Conservation (phyloP, 2,797 vertebrate species). For the Synaphobranchus kaupii region DNA sequence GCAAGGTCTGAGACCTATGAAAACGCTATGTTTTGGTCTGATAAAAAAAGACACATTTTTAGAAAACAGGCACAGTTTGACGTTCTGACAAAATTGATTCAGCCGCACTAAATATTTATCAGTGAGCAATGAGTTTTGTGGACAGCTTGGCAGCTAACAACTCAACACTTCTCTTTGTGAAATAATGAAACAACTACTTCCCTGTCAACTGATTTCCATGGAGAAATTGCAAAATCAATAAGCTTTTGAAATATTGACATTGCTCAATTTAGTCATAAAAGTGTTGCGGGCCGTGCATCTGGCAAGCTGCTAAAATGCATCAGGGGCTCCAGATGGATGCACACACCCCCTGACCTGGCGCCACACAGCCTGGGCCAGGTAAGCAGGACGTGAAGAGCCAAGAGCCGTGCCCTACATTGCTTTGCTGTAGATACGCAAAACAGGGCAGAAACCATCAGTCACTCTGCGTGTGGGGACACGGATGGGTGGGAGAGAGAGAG, state of each 20-base stretch:
- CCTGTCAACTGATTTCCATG: constrained; percentile 56
- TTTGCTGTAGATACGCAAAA: background rate
- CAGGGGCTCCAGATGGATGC: background rate
- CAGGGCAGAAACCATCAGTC: background rate
- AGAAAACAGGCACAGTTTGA: background rate
- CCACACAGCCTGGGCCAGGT: background rate
- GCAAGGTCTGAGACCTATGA: background rate
- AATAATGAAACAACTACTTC: background rate
- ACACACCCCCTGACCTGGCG: background rate
- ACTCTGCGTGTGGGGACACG: background rate
- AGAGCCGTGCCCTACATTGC: background rate
- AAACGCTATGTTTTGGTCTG: background rate
- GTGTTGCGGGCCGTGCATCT: background rate
- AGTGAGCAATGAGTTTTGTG: background rate
- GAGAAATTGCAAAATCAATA: constrained; percentile 67
- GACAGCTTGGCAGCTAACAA: background rate
- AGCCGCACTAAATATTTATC: background rate
- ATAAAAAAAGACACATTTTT: background rate
- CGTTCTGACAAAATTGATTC: background rate
- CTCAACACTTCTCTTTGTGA: background rate
- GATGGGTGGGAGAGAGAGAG: too few species aligned
- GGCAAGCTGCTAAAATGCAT: background rate
- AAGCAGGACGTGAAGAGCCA: background rate
- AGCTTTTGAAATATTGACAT: constrained; percentile 54
- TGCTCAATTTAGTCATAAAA: constrained; percentile 26